Percentiles rank a stretch among this genome's conserved stretches.
Evolutionary conservation across 2,113 vertebrate species (phyloP).

Genomic region (Perognathus longimembris): DNA sequence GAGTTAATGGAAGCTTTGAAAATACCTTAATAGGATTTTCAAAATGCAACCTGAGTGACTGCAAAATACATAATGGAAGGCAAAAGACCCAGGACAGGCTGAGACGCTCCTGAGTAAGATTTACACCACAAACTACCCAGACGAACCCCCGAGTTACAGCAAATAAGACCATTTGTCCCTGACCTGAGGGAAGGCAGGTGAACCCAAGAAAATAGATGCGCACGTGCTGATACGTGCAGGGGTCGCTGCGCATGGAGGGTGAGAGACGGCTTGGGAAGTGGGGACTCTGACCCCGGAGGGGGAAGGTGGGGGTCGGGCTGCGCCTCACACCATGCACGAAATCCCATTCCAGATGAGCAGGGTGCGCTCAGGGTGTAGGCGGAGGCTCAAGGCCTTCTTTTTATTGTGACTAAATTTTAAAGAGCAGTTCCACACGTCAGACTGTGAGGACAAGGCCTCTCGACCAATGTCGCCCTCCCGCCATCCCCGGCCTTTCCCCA

Average conservation of each 20-base stretch:
- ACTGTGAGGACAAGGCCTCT: no score
- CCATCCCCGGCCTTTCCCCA: no score
- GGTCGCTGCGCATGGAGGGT: not conserved
- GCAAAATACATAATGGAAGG: not conserved
- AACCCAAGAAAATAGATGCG: not conserved
- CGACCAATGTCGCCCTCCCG: no score
- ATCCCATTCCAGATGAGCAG: not conserved
- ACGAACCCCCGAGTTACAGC: not conserved
- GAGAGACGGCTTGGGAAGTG: not conserved
- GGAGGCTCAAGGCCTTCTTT: no score
- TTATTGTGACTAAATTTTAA: no score
- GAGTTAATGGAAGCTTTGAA: not conserved
- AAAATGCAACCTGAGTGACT: not conserved
- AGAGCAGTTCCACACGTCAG: no score
- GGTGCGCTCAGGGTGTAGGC: not conserved
- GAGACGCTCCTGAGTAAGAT: not conserved
- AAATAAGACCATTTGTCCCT: not conserved
- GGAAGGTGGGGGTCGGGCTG: not conserved
- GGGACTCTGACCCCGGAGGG: no score
- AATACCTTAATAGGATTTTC: not conserved
- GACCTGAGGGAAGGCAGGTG: not conserved
- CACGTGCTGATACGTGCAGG: fast-evolving
- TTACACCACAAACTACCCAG: not conserved
- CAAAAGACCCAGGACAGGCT: not conserved
- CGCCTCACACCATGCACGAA: not conserved